These are phyloP conservation scores for Turritopsis dohrnii DNA, from an alignment of 30 jellyfish, hydroid and myxozoan genomes.

Conservation along the genomic window DNA sequence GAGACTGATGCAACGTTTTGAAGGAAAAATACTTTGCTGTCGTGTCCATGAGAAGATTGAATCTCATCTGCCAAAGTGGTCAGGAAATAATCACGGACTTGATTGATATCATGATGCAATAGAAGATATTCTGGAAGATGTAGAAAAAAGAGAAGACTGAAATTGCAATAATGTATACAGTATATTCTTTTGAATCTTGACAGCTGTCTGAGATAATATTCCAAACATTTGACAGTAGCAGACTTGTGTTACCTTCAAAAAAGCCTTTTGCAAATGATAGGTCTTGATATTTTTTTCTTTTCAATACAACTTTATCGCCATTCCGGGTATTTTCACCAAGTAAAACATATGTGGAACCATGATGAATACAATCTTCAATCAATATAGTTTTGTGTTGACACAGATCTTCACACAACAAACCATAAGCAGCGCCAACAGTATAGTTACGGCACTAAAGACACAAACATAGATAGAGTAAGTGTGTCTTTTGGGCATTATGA, in stretches of 20 bases:
- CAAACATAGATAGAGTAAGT: not conserved
- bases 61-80: constrained; percentile 8
- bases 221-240: no score
- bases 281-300: constrained; percentile 30
- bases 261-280: not conserved
- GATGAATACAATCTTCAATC: constrained; percentile 50
- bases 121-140: not conserved
- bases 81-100: not conserved
- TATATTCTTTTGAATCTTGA: not conserved
- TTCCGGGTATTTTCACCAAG: constrained; percentile 28
- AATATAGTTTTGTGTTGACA: constrained; percentile 29
- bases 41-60: constrained; percentile 24
- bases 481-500: not conserved
- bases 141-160: not conserved
- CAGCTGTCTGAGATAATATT: not conserved
- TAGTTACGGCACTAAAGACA: constrained; percentile 43
- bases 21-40: not conserved
- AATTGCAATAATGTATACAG: not conserved
- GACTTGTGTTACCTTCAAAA: constrained; percentile 15
- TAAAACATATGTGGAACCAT: constrained; percentile 52
- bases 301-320: constrained; percentile 22
- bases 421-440: constrained; percentile 46
- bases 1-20: not conserved
- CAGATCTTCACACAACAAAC: constrained; percentile 49
- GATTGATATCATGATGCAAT: not conserved